Evolutionary conservation across 2,113 vertebrate species (phyloP).

Genomic region (Sinocyclocheilus grahami): DNA sequence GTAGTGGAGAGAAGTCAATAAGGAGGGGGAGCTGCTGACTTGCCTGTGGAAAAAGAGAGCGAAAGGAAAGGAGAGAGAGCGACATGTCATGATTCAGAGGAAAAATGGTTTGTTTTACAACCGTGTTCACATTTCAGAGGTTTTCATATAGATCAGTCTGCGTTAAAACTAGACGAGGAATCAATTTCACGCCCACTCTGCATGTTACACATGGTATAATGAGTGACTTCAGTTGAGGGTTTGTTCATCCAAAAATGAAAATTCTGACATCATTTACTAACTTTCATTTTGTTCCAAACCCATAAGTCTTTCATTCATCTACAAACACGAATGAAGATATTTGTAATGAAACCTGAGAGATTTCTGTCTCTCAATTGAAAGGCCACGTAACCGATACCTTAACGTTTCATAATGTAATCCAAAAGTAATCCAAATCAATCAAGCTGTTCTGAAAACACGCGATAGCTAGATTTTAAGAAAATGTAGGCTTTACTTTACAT

Average conservation of each 20-base stretch:
- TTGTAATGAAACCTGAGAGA: conserved; percentile 6
- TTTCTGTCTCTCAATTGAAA: not conserved
- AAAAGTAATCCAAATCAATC: not conserved
- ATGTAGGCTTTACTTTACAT: not conserved
- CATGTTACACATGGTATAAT: not conserved
- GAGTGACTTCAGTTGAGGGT: not conserved
- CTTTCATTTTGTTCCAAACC: not conserved
- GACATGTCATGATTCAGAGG: conserved; percentile 49
- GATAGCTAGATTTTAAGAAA: not conserved
- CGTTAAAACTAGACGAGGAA: conserved; percentile 36
- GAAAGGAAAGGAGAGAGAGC: conserved; percentile 16
- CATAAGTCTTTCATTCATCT: not conserved
- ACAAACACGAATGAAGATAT: not conserved
- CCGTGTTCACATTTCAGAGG: conserved; percentile 48
- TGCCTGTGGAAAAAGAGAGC: conserved; percentile 52
- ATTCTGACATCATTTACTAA: not conserved
- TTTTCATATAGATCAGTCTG: conserved; percentile 33
- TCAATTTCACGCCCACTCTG: not conserved
- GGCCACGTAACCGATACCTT: not conserved
- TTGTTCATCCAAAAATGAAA: not conserved
- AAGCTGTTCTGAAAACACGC: not conserved
- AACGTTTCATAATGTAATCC: not conserved
- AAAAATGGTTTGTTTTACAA: conserved; percentile 56
- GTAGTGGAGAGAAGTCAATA: conserved; percentile 47
- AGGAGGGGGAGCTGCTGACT: conserved; percentile 47